A percentile compares a stretch with the other conserved stretches of the same genome.
Conservation (phyloP, 2,797 vertebrate species). For the Brachyrhaphis roseni region DNA sequence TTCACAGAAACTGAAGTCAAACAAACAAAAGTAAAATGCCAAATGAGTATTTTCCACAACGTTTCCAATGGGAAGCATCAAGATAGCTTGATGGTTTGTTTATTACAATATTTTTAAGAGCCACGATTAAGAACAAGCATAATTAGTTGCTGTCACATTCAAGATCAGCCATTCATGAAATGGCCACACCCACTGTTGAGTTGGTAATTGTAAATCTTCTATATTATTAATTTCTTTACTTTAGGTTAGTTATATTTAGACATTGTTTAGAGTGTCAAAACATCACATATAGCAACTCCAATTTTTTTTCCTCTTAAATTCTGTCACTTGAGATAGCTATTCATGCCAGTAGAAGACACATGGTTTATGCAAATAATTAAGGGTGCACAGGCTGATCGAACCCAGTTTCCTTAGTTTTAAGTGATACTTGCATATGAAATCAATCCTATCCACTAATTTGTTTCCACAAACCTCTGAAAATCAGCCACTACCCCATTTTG, state of each 20-base stretch:
- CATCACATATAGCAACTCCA: not conserved
- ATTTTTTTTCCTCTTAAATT: not conserved
- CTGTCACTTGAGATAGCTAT: not conserved
- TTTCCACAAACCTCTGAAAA: not conserved
- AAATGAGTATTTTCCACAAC: not conserved
- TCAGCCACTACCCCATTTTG: not conserved
- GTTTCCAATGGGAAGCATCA: not conserved
- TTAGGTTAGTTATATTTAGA: not conserved
- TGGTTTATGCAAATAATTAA: conserved; percentile 11
- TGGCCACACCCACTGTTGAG: not conserved
- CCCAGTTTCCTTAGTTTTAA: too few species aligned
- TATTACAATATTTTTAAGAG: not conserved
- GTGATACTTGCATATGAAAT: not conserved
- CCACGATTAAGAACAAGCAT: not conserved
- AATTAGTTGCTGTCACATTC: not conserved
- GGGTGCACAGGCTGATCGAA: too few species aligned
- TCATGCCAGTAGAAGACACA: not conserved
- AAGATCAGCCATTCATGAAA: not conserved
- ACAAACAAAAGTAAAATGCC: not conserved
- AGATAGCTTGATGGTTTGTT: not conserved
- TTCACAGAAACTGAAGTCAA: not conserved
- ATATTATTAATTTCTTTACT: not conserved
- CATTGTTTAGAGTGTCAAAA: not conserved
- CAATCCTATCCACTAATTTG: not conserved
- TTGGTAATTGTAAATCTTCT: not conserved